phyloP scores from a whole-genome alignment of 1,140 invertebrate genomes.

The Drosophila pseudoobscura region DNA sequence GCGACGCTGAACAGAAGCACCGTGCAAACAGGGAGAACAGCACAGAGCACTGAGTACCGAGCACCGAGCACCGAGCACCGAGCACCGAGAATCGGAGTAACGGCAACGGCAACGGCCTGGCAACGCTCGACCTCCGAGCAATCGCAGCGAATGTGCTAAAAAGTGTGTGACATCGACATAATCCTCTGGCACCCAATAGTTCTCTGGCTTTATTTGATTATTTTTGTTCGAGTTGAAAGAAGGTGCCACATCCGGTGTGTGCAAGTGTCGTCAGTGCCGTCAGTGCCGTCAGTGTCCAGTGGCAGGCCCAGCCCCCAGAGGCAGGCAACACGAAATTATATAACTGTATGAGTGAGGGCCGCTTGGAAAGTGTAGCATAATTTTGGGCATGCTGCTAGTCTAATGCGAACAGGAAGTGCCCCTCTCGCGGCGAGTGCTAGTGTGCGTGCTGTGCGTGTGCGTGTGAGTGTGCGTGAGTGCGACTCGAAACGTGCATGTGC shows the following conservation, averaged over 20 bases:
- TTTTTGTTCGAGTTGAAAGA: conserved; percentile 13
- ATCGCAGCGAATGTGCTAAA: conserved; percentile 56
- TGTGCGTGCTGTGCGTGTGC: conserved; percentile 61
- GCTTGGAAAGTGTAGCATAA: conserved; percentile 60
- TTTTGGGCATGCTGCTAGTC: conserved; percentile 65
- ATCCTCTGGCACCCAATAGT: neutral
- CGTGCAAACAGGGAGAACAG: neutral
- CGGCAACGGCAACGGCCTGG: conserved; percentile 54
- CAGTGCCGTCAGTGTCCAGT: conserved; percentile 11
- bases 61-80: neutral
- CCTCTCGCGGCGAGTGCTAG: conserved; percentile 9
- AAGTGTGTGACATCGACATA: conserved; percentile 27
- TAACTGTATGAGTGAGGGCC: conserved; percentile 49
- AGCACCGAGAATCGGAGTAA: conserved; percentile 39
- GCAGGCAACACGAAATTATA: conserved; percentile 70
- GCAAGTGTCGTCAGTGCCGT: neutral
- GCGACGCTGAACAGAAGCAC: conserved; percentile 38
- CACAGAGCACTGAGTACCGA: neutral
- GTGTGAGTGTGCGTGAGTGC: neutral
- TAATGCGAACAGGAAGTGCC: conserved; percentile 52
- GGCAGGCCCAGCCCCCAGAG: conserved; percentile 4
- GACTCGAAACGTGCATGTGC: neutral
- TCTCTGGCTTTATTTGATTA: conserved; percentile 1
- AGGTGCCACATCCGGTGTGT: neutral
- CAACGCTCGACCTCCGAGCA: conserved; percentile 51